Conservation (phyloP, 2,888 invertebrate genomes). For the Harpalus rufipes region DNA sequence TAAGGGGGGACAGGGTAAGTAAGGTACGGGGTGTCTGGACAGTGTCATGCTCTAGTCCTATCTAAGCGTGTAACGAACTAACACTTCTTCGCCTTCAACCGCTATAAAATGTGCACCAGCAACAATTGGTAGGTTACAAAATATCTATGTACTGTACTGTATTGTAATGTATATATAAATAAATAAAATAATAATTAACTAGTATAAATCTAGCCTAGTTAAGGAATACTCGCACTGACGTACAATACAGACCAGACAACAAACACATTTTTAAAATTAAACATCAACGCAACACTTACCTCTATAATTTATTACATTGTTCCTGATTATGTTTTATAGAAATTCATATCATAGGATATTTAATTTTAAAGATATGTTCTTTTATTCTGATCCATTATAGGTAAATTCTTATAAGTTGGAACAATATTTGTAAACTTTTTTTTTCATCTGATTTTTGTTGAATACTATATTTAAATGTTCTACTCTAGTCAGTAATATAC, state of each 20-base stretch:
- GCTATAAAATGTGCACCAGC: slow-evolving; percentile 48
- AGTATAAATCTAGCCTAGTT: slow-evolving; percentile 23
- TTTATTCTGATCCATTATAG: not conserved
- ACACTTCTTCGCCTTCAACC: not conserved
- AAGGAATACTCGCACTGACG: slow-evolving; percentile 11
- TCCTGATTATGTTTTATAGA: too few relatives aligned
- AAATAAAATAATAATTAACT: slow-evolving; percentile 51
- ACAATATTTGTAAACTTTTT: not conserved
- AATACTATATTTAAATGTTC: not conserved
- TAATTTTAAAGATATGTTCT: not conserved
- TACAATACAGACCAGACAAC: not conserved
- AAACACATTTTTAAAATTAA: not conserved
- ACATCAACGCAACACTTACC: not conserved
- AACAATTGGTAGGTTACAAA: slow-evolving; percentile 59
- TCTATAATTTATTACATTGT: too few relatives aligned
- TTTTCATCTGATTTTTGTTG: not conserved
- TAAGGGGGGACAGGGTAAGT: not conserved
- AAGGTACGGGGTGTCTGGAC: not conserved
- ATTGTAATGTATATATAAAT: slow-evolving; percentile 46
- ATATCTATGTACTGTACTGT: slow-evolving; percentile 26
- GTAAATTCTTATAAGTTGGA: slow-evolving; percentile 2
- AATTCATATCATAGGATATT: not conserved
- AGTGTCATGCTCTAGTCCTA: slow-evolving; percentile 20
- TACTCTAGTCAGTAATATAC: not conserved
- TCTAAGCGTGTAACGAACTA: not conserved